A percentile compares a stretch with the other conserved stretches of the same genome.
phyloP scores from a whole-genome alignment of 2,888 invertebrate genomes.

The Geotrupes spiniger region DNA sequence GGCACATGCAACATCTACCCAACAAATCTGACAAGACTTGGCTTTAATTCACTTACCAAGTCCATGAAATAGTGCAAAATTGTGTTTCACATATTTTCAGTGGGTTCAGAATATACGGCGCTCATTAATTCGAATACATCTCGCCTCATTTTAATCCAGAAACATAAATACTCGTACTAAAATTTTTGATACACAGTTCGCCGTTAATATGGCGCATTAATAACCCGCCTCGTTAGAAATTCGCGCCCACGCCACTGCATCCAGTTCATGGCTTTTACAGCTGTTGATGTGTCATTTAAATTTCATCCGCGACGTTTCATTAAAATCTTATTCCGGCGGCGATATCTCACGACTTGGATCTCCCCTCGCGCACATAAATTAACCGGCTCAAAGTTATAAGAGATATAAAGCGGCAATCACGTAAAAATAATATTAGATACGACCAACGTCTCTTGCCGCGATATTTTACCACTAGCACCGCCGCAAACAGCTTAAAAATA shows the following conservation, averaged over 20 bases:
- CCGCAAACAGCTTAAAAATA: slow-evolving; percentile 2
- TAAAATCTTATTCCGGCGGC: slow-evolving; percentile 3
- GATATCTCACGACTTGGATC: slow-evolving; percentile 8
- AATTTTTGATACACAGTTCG: too few species aligned
- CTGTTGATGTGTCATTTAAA: slow-evolving; percentile 24
- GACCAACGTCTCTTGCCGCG: slow-evolving; percentile 2
- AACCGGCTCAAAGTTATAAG: slow-evolving; percentile 9
- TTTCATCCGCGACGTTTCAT: slow-evolving; percentile 13
- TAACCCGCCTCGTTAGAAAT: too few species aligned
- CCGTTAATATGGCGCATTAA: too few species aligned
- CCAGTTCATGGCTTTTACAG: slow-evolving; percentile 20
- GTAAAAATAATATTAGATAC: slow-evolving; percentile 19
- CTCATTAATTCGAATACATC: too few species aligned
- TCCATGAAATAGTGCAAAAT: too few species aligned
- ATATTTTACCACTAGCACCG: slow-evolving; percentile 6
- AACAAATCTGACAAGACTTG: too few species aligned
- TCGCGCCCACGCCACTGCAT: not conserved
- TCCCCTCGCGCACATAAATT: slow-evolving; percentile 3
- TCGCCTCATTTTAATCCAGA: too few species aligned
- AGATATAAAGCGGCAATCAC: slow-evolving; percentile 15
- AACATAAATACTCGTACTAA: too few species aligned
- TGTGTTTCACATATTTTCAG: too few species aligned
- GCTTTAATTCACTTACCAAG: too few species aligned
- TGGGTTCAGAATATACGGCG: too few species aligned
- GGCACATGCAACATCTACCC: too few species aligned